A percentile compares a stretch with the other conserved stretches of the same genome.
Evolutionary conservation across 2,113 vertebrate species (phyloP).

Genomic region (Chitala chitala): DNA sequence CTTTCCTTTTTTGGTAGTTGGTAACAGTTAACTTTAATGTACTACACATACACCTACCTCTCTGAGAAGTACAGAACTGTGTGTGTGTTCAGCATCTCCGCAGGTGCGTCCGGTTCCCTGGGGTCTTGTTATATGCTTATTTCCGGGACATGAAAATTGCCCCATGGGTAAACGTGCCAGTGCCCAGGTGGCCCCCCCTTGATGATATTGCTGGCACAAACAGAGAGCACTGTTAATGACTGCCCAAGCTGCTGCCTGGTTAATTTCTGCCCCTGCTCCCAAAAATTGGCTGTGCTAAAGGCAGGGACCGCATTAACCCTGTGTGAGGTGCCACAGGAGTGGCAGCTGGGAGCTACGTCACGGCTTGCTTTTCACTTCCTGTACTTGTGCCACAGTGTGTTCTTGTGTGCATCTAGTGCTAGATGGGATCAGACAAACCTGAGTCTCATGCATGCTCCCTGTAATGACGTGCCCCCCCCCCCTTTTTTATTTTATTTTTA

Average conservation of each 20-base stretch:
- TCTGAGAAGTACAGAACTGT: neutral
- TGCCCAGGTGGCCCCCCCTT: neutral
- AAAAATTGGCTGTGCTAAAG: neutral
- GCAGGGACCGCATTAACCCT: neutral
- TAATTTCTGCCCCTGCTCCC: neutral
- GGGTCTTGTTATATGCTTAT: neutral
- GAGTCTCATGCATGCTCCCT: neutral
- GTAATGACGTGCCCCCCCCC: neutral
- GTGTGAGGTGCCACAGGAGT: neutral
- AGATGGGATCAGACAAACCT: neutral
- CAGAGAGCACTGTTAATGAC: neutral
- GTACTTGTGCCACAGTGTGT: constrained; percentile 8
- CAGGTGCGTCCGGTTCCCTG: constrained; percentile 10
- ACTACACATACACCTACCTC: neutral
- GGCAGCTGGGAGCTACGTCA: neutral
- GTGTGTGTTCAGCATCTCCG: neutral
- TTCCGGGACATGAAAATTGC: constrained; percentile 20
- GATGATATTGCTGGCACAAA: neutral
- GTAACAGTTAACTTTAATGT: neutral
- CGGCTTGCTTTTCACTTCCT: neutral
- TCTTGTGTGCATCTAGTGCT: neutral
- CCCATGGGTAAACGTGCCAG: neutral
- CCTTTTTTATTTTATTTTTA: too few species aligned
- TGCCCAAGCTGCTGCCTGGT: neutral
- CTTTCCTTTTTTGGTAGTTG: neutral